Base-by-base conservation (phyloP, 2,888 invertebrate genomes). In the Watsonalla cultraria region DNA sequence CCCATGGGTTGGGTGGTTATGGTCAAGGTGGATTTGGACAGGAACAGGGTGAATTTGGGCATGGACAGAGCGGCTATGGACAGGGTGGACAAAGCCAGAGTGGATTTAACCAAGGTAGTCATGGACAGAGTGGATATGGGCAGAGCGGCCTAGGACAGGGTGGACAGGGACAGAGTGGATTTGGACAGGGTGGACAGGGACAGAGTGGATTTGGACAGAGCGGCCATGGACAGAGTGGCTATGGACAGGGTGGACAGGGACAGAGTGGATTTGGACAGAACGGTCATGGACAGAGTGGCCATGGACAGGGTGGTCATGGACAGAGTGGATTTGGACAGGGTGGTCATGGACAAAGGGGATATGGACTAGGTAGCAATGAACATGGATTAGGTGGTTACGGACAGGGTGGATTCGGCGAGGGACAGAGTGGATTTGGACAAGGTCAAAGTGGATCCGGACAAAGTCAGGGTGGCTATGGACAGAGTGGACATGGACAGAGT, bases 111-210 rank as follows among this genome's bases (percentile, higher is more conserved):
- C 46, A 51, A 8, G 51, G 47, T n/a, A 52, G 57, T 5, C 45
- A 37, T 8, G 49, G 56, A 24, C 60, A 61, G n/a, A 56, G 57
- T 8, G 58, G 57, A 9, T 52, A 15, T 47, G 59, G 56, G 5
- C 37, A 37, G 7, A 51, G 52, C 9, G 53, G 55, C 7, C 52
- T 51, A 46, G 60, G 59, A 11, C 57, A 54, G 9, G 58, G 58
- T 2, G 59, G 62, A n/a, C 55, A 60, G 24, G 60, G 62, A 4
- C 56, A 59, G 9, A 60, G 63, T 35, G 52, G 56, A 4, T 54
- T 45, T n/a, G 47, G 50, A 0, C 53, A 24, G 24, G 24, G 24
- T 24, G 4, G 54, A 7, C 57, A 61, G 1, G 56, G 60, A 6
- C 60, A 60, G 0, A 54, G 56, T 9, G 60, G 60, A 8, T 59